Percentiles rank a stretch among this genome's conserved stretches.
Conservation (phyloP, 37 sponge, comb jelly and placozoan species). For the Axinella damicornis region DNA sequence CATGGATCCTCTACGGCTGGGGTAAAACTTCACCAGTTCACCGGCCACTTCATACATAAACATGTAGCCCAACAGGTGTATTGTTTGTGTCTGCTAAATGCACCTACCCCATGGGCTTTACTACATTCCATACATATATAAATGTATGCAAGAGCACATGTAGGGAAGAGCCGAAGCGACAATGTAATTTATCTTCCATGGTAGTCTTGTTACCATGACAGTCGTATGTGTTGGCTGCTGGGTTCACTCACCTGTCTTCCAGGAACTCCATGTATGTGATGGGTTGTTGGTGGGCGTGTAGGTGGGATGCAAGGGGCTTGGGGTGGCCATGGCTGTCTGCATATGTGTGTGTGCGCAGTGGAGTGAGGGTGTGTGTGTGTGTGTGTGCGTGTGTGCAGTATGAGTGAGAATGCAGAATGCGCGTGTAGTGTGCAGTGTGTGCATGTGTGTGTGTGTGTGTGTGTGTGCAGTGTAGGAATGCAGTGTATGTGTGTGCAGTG, state of each 20-base stretch:
- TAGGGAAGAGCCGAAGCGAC: not conserved
- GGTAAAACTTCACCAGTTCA: too few relatives aligned
- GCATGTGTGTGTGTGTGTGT: not conserved
- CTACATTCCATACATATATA: too few relatives aligned
- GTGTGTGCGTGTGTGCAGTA: not conserved
- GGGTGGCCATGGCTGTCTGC: constrained; percentile 52
- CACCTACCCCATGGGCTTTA: too few relatives aligned
- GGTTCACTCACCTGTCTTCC: constrained; percentile 30
- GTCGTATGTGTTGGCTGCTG: too few relatives aligned
- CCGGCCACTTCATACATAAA: too few relatives aligned
- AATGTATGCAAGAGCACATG: too few relatives aligned
- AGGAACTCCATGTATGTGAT: constrained; percentile 70
- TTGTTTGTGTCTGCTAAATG: too few relatives aligned
- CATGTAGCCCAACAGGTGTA: too few relatives aligned
- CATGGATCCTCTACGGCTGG: too few relatives aligned
- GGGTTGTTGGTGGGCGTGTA: constrained; percentile 51
- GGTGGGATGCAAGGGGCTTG: constrained; percentile 56
- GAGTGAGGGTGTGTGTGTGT: not conserved
- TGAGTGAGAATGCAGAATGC: not conserved
- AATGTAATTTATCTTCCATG: not conserved
- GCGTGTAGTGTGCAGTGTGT: not conserved
- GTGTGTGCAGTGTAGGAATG: not conserved
- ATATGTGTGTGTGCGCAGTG: not conserved
- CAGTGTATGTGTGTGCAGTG: not conserved
- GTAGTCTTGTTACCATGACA: not conserved